Evolutionary conservation across 1,140 invertebrate genomes (phyloP), one percentile per base, ranked within the genome.

Genomic region (Pogonognathellus flavescens): DNA sequence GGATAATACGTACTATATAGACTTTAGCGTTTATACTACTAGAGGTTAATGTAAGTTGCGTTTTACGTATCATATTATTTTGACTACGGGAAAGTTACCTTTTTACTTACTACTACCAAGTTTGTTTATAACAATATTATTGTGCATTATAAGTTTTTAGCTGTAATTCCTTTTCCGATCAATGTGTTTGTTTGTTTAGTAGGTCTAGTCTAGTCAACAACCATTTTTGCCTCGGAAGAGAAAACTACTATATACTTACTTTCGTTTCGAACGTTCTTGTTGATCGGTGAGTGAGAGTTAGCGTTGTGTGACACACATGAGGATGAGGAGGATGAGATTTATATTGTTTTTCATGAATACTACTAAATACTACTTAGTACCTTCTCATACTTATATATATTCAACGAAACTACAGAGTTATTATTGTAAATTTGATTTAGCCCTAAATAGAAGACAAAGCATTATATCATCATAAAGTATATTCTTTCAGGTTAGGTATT

Each of bases 181-280:
- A 76, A 76, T 41, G 70, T 76, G 70, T 76, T 76, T 76, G 70
- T 76, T 76, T 76, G 70, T 76, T 76, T 41, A 25, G 70, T 76
- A 76, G 70, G 70, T 76, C 70, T 76, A 76, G 70, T 76, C 70
- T 76, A 76, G 70, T 76, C 70, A 76, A 76, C 70, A 76, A 76
- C 70, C 70, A 76, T 76, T 76, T 76, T 76, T 76, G 70, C 70
- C 70, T 76, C 70, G 70, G 70, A 76, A 76, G 70, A 76, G 70
- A 76, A 76, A 76, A 76, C 70, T 76, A 76, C 31, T 41, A 41
- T 41, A 41, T 41, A 41, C 70, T 41, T 76, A 31, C 70, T 76
- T 76, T 76, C 70, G 70, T 76, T 41, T 20, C 22, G 70, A 49
- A 49, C 70, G 41, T 76, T 76, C 70, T 76, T 49, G 25, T 76